Percentiles rank a stretch among this genome's conserved stretches.
phyloP scores from a whole-genome alignment of 2,113 vertebrate species.

The Protobothrops mucrosquamatus region DNA sequence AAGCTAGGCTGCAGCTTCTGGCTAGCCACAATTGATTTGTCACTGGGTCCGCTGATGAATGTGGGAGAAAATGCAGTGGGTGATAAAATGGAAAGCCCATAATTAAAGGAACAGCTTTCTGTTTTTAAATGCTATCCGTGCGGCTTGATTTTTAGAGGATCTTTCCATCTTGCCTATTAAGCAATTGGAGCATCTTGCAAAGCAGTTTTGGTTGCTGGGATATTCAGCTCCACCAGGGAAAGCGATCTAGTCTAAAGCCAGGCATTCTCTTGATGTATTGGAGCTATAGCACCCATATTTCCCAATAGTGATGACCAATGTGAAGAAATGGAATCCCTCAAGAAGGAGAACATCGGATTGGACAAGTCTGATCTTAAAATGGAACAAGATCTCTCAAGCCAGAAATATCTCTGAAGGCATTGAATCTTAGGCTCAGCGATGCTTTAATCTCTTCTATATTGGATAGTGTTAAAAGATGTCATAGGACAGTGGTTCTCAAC shows the following conservation, averaged over 20 bases:
- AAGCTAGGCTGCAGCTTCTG: conserved; percentile 67
- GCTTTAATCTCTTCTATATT: no score
- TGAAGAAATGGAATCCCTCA: background rate
- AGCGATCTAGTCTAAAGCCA: background rate
- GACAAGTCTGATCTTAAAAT: background rate
- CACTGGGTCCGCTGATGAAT: conserved; percentile 68
- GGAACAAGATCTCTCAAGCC: background rate
- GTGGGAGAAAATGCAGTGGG: conserved; percentile 63
- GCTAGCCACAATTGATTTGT: conserved; percentile 69
- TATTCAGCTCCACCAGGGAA: background rate
- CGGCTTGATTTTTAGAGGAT: conserved; percentile 28
- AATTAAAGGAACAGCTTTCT: conserved; percentile 73
- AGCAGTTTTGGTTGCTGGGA: background rate
- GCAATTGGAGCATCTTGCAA: background rate
- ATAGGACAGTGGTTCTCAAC: no score
- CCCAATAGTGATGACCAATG: background rate
- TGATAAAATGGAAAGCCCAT: conserved; percentile 64
- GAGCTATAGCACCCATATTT: background rate
- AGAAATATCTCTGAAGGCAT: background rate
- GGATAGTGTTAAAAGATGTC: no score
- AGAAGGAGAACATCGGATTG: background rate
- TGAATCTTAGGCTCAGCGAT: background rate
- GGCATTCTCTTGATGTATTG: background rate
- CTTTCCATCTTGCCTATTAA: background rate
- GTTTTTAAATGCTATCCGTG: conserved; percentile 60